A percentile compares a stretch with the other conserved stretches of the same genome.
Evolutionary conservation across 2,888 invertebrate genomes (phyloP).

Genomic region (Lepidocyrtinus sp.): DNA sequence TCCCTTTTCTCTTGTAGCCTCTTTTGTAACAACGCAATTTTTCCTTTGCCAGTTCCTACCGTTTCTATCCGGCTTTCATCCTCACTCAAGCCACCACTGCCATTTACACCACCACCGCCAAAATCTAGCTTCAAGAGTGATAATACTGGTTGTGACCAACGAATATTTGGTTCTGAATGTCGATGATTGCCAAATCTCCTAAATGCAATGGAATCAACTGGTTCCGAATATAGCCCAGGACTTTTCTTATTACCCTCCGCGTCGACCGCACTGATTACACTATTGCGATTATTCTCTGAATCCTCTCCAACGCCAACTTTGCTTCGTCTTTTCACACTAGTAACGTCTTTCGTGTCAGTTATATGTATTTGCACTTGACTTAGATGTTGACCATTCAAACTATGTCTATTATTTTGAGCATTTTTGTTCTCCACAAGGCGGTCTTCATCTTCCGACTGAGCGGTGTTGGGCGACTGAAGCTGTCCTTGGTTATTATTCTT

Average conservation of each 20-base stretch:
- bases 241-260: constrained; percentile 48
- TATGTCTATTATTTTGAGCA: constrained; percentile 67
- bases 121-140: constrained; percentile 64
- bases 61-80: constrained; percentile 52
- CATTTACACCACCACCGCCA: constrained; percentile 38
- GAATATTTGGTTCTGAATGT: constrained; percentile 68
- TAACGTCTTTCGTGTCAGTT: constrained; percentile 45
- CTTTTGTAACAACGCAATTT: constrained; percentile 48
- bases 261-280: constrained; percentile 1
- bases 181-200: constrained; percentile 64
- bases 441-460: constrained; percentile 54
- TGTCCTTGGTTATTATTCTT: constrained; percentile 59
- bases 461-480: constrained; percentile 45
- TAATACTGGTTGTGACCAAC: constrained; percentile 68
- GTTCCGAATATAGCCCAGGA: constrained; percentile 67
- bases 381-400: constrained; percentile 66
- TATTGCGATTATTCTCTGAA: constrained; percentile 44
- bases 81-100: constrained; percentile 47
- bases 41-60: constrained; percentile 54
- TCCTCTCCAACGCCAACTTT: constrained; percentile 30
- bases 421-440: constrained; percentile 63
- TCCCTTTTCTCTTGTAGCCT: constrained; percentile 54
- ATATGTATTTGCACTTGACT: constrained; percentile 60
- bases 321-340: constrained; percentile 41
- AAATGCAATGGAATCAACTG: constrained; percentile 68